Percentiles rank a stretch among this genome's conserved stretches.
phyloP scores from a whole-genome alignment of 2,797 vertebrate genomes.

The Gymnocypris eckloni region DNA sequence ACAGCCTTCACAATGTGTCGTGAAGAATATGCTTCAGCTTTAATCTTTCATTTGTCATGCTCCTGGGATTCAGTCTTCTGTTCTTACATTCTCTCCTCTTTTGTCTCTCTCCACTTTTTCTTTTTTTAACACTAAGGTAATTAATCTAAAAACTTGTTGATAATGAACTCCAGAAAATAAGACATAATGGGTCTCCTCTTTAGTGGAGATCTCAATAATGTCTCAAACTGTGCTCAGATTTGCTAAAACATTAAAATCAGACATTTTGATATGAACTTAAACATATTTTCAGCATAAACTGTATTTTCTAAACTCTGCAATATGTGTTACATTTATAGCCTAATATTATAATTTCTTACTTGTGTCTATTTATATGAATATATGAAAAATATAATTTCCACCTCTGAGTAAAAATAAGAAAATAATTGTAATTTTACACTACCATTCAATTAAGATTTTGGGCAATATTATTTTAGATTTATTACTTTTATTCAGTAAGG shows the following conservation, averaged over 20 bases:
- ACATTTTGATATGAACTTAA: too few species aligned
- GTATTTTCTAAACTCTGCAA: neutral
- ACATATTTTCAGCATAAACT: too few species aligned
- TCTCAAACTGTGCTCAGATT: neutral
- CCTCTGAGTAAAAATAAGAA: too few species aligned
- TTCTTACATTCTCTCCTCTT: neutral
- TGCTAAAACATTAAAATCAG: neutral
- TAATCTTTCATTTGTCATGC: constrained; percentile 82
- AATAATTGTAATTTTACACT: too few species aligned
- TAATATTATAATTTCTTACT: too few species aligned
- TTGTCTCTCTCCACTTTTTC: constrained; percentile 4
- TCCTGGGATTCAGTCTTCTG: constrained; percentile 63
- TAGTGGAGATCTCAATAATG: neutral
- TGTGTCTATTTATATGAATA: too few species aligned
- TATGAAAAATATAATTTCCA: too few species aligned
- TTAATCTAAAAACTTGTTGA: neutral
- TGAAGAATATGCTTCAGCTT: constrained; percentile 80
- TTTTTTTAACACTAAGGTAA: neutral
- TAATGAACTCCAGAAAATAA: neutral
- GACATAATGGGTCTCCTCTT: neutral
- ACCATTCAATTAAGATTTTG: too few species aligned
- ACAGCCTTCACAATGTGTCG: constrained; percentile 79
- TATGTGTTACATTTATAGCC: neutral
- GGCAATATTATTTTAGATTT: too few species aligned
- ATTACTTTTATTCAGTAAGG: neutral